Percentiles rank a stretch among this genome's conserved stretches.
These are phyloP conservation scores for Diadema setosum DNA, from an alignment of 35 echinoderm and acorn worm species.

Conservation along the genomic window DNA sequence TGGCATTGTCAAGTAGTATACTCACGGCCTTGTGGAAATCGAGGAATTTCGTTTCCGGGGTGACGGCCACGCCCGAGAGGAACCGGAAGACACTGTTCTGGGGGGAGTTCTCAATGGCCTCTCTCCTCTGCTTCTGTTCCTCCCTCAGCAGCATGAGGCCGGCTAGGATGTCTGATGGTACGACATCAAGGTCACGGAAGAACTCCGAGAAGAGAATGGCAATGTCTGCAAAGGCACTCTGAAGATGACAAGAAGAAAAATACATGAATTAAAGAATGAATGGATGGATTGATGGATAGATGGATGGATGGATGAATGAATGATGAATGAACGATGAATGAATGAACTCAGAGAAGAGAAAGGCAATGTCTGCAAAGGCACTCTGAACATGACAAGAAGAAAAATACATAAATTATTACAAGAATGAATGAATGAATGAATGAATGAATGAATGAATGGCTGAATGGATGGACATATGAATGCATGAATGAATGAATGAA, in stretches of 20 bases:
- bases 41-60: constrained; percentile 80
- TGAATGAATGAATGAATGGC: too few relatives aligned
- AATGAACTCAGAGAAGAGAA: background rate
- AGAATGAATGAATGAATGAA: too few relatives aligned
- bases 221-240: constrained; percentile 97
- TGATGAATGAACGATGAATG: background rate
- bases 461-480: too few relatives aligned
- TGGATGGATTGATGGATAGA: background rate
- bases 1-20: too few relatives aligned
- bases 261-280: background rate
- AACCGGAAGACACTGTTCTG: constrained; percentile 77
- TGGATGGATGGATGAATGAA: background rate
- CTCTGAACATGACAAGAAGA: too few relatives aligned
- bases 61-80: constrained; percentile 88
- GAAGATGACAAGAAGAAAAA: background rate
- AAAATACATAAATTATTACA: too few relatives aligned
- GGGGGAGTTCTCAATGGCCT: constrained; percentile 68
- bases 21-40: constrained; percentile 77
- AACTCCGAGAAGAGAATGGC: constrained; percentile 85
- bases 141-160: constrained; percentile 91
- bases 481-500: too few relatives aligned
- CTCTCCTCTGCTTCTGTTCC: constrained; percentile 85
- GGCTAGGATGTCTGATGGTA: constrained; percentile 87
- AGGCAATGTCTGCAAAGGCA: background rate
- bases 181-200: constrained; percentile 94